These are phyloP conservation scores for Agrilus planipennis DNA, from an alignment of 1,140 invertebrate species.

Conservation along the genomic window DNA sequence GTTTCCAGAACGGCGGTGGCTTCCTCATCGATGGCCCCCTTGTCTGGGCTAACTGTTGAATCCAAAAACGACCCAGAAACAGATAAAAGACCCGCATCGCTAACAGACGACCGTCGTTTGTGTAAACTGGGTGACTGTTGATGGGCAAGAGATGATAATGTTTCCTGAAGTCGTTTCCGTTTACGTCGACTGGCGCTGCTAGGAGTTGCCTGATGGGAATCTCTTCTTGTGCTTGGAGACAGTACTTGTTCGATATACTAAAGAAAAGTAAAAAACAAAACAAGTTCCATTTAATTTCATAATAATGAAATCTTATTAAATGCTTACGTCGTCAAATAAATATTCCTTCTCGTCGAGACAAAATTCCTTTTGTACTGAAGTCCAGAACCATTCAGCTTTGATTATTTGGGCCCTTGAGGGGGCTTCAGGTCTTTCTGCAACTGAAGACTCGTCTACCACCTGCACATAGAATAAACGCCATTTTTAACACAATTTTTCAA, in stretches of 20 bases:
- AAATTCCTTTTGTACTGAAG: slow-evolving; percentile 87
- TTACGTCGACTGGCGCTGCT: slow-evolving; percentile 45
- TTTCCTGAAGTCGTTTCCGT: slow-evolving; percentile 55
- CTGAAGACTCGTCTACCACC: slow-evolving; percentile 71
- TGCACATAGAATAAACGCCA: slow-evolving; percentile 28
- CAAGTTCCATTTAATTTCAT: not conserved
- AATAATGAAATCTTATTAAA: not conserved
- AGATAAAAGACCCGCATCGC: slow-evolving; percentile 70
- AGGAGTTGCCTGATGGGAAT: slow-evolving; percentile 41
- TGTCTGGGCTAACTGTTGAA: slow-evolving; percentile 66
- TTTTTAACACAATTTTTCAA: too few species aligned
- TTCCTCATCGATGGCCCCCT: slow-evolving; percentile 12
- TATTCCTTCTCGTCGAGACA: slow-evolving; percentile 84
- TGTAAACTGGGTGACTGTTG: slow-evolving; percentile 44
- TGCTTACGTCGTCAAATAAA: slow-evolving; percentile 67
- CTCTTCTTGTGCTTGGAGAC: slow-evolving; percentile 45
- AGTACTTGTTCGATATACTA: slow-evolving; percentile 47
- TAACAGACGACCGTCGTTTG: slow-evolving; percentile 71
- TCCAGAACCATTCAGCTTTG: slow-evolving; percentile 96
- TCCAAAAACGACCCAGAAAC: slow-evolving; percentile 79
- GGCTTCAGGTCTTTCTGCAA: slow-evolving; percentile 51
- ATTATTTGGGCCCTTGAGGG: slow-evolving; percentile 56
- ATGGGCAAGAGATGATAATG: slow-evolving; percentile 25
- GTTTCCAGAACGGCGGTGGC: slow-evolving; percentile 43
- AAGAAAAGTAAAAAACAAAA: slow-evolving; percentile 10